A percentile compares a stretch with the other conserved stretches of the same genome.
These are phyloP conservation scores for Karalla daura DNA, from an alignment of 2,797 vertebrate species.

Conservation along the genomic window DNA sequence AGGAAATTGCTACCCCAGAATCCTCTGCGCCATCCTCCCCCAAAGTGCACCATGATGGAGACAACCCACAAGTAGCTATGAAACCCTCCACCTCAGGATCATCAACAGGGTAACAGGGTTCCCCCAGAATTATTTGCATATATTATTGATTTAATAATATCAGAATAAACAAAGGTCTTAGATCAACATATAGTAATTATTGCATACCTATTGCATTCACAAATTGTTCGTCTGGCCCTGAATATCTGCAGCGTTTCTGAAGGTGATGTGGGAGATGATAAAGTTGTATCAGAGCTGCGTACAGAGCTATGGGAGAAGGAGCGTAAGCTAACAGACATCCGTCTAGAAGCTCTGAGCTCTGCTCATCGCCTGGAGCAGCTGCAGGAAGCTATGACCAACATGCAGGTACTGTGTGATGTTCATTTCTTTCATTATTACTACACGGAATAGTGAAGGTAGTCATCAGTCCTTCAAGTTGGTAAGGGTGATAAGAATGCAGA, in stretches of 20 bases:
- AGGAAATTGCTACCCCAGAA: constrained; percentile 96
- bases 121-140: too few relatives aligned
- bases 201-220: not conserved
- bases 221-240: not conserved
- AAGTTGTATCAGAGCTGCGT: constrained; percentile 92
- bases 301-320: constrained; percentile 98
- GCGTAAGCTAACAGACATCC: constrained; percentile 96
- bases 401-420: constrained; percentile 89
- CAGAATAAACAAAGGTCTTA: too few relatives aligned
- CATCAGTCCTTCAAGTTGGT: not conserved
- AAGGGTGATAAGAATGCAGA: not conserved
- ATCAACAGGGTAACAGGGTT: constrained; percentile 87
- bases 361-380: constrained; percentile 97
- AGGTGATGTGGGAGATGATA: constrained; percentile 85
- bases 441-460: not conserved
- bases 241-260: constrained; percentile 84
- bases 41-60: constrained; percentile 87
- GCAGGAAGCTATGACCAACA: constrained; percentile 95
- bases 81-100: constrained; percentile 86
- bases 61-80: constrained; percentile 76
- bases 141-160: too few relatives aligned
- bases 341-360: constrained; percentile 94
- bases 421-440: not conserved
- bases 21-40: constrained; percentile 97
- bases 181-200: not conserved